Evolutionary conservation across 2,888 invertebrate species (phyloP).

Genomic region (Bellardia bayeri): DNA sequence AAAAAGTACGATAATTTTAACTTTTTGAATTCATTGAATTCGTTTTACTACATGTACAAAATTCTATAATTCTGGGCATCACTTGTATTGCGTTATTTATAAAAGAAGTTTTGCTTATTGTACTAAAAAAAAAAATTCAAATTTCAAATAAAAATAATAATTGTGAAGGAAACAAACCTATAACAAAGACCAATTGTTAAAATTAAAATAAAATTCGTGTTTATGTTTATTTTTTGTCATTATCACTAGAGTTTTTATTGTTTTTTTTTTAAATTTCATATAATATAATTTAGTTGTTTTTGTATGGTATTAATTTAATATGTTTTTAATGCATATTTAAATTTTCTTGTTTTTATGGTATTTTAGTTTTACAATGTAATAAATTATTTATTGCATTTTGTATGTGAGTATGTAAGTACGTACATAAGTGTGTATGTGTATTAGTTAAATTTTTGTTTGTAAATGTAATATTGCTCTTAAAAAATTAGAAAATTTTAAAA

Average conservation of each 20-base stretch:
- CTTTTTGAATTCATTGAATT: too few species aligned
- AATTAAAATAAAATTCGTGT: conserved; percentile 64
- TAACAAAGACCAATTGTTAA: conserved; percentile 46
- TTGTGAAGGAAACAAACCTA: conserved; percentile 42
- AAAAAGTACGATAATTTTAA: too few species aligned
- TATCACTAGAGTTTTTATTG: conserved; percentile 67
- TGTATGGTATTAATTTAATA: conserved; percentile 12
- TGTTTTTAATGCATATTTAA: conserved; percentile 41
- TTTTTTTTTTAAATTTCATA: conserved; percentile 37
- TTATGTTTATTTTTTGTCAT: conserved; percentile 57
- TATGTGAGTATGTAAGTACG: conserved; percentile 35
- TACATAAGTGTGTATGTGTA: conserved; percentile 36
- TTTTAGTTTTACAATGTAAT: conserved; percentile 67
- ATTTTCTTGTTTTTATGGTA: conserved; percentile 77
- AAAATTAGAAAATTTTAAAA: background rate
- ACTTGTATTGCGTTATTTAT: too few species aligned
- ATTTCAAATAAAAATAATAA: background rate
- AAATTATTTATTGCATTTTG: conserved; percentile 41
- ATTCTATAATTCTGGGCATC: too few species aligned
- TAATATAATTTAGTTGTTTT: conserved; percentile 26
- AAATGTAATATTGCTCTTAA: conserved; percentile 30
- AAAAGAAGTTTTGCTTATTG: background rate
- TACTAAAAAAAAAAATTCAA: background rate
- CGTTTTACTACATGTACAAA: too few species aligned
- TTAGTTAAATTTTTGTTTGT: conserved; percentile 14